Base-by-base conservation (phyloP, 1,140 invertebrate genomes). In the Platorchestia sp. region DNA sequence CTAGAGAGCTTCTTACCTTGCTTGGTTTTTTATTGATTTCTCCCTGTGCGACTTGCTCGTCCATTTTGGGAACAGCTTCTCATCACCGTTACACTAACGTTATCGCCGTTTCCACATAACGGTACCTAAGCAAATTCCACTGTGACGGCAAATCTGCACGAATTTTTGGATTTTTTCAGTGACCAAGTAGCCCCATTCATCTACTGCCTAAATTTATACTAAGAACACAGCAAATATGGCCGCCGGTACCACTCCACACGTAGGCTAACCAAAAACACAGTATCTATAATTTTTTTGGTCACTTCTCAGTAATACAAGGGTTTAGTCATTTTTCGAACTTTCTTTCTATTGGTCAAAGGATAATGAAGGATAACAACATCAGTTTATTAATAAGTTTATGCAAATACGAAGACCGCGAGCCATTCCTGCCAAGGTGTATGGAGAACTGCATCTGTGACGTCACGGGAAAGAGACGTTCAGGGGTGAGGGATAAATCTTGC, bases 1-100 rank as follows among this genome's bases (percentile, higher is more conserved):
- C n/a, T n/a, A n/a, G n/a, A n/a, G n/a, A n/a, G n/a, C n/a, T 10
- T 75, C 59, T 75, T 75, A 75, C 59, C 59, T 75, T 75, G 59
- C 59, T 75, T 75, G 59, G 59, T 75, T 75, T 75, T 75, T 75
- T 75, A 75, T 75, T 75, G 27, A 75, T 75, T 75, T 75, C 59
- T 14, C 59, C 59, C 59, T 75, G 59, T 36, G 14, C 59, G 1
- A 27, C 36, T 36, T 75, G 59, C 27, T 75, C 59, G 36, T 75
- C 59, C 59, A 75, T 75, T 10, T 75, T 75, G 59, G 59, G 59
- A 75, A 75, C 59, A 75, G 27, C 19, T 7, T 7, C 10, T 14
- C 36, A 75, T 51, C 59, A 75, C 59, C 36, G 36, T 10, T 75
- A 22, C 59, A 75, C 14, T 75, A 75, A 75, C 59, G 10, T 3